Base-by-base conservation (phyloP, 2,888 invertebrate genomes). In the Brachypterus glaber region DNA sequence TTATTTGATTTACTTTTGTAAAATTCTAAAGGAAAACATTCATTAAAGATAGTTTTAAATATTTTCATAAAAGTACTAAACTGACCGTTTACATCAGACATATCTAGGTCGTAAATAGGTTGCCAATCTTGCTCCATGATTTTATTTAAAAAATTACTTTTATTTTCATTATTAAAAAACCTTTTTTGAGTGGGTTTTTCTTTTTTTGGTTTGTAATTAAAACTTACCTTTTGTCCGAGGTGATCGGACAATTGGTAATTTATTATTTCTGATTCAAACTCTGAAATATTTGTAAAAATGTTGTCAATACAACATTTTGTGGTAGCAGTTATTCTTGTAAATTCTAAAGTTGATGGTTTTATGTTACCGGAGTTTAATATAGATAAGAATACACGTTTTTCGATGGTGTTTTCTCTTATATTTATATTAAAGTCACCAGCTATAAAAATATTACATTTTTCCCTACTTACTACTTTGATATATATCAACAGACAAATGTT, bases 81-180 rank as follows among this genome's bases (percentile, higher is more conserved):
- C 18, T 36, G 36, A n/a, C 14, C 17, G 18, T 36, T 36, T 17
- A 36, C 36, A 30, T 36, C 30, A 36, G n/a, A n/a, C 17, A 9
- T 18, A 7, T n/a, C 36, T 11, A 8, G 9, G 7, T 21, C 24
- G 9, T 8, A 21, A 8, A 21, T 21, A 21, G 9, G 9, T 21
- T 21, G 7, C 24, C 7, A 21, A 9, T 21, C 9, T 21, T 9
- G 24, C 24, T 9, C 24, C 9, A 18, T n/a, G 17, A 5, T 29
- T 7, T 30, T 30, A 13, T n/a, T n/a, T n/a, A n/a, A n/a, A n/a
- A n/a, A n/a, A n/a, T n/a, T n/a, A n/a, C n/a, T n/a, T 5, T 14
- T 35, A 39, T 39, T 39, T 35, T 39, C 30, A n/a, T 21, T 29
- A 24, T 30, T 27, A 27, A 32, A 40, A 18, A 32, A 27, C 37